These are phyloP conservation scores for Brachionus koreanus DNA, from an alignment of 1,140 invertebrate species.

Conservation along the genomic window DNA sequence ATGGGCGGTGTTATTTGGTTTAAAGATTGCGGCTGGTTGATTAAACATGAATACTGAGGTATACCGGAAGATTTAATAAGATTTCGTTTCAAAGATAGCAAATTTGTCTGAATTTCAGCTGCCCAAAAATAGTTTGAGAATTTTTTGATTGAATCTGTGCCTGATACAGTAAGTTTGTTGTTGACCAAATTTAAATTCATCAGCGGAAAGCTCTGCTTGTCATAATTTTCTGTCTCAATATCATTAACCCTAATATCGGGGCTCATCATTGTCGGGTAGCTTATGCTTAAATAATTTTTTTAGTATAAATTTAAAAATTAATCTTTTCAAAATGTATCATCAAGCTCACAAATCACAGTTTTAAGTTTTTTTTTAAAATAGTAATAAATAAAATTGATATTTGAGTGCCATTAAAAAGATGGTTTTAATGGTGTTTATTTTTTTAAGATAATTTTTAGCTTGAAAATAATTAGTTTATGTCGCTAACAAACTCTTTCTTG, in stretches of 20 bases:
- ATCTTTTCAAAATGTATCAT: neutral
- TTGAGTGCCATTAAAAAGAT: too few relatives aligned
- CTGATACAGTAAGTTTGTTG: neutral
- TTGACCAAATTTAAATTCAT: slow-evolving; percentile 1
- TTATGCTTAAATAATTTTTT: slow-evolving; percentile 15
- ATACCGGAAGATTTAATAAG: neutral
- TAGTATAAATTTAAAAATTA: neutral
- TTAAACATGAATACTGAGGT: neutral
- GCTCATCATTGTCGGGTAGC: neutral
- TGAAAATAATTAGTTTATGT: too few relatives aligned
- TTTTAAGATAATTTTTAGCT: too few relatives aligned
- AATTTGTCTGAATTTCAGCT: neutral
- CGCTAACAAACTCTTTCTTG: too few relatives aligned
- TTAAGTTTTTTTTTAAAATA: too few relatives aligned
- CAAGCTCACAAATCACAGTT: too few relatives aligned
- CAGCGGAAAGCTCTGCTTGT: neutral
- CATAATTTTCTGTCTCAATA: neutral
- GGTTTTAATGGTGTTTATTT: too few relatives aligned
- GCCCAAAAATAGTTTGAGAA: neutral
- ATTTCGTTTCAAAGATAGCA: neutral
- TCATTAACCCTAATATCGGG: neutral
- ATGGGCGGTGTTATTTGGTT: neutral
- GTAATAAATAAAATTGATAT: too few relatives aligned
- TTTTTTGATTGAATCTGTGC: neutral
- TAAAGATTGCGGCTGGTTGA: neutral